phyloP scores from a whole-genome alignment of 2,888 invertebrate species.

The Villa cingulata region DNA sequence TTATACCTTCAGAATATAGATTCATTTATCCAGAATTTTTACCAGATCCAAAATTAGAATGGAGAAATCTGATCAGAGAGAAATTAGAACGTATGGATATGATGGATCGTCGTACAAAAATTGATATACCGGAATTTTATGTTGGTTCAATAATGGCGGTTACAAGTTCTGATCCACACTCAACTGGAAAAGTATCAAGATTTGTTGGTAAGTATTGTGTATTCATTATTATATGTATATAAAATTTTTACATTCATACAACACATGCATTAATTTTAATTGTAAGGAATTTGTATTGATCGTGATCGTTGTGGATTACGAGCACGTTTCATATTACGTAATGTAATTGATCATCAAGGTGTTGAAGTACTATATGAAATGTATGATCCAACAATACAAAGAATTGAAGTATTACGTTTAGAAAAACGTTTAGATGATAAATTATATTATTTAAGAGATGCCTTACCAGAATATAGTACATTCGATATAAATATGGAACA shows the following conservation, averaged over 20 bases:
- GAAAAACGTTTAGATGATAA: constrained; percentile 88
- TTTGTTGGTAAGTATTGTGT: constrained; percentile 39
- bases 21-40: constrained; percentile 83
- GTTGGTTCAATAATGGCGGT: constrained; percentile 88
- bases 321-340: constrained; percentile 76
- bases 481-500: constrained; percentile 85
- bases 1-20: constrained; percentile 44
- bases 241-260: background rate
- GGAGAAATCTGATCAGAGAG: constrained; percentile 69
- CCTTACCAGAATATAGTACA: constrained; percentile 80
- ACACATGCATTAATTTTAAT: constrained; percentile 46
- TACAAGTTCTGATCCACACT: constrained; percentile 70
- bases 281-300: constrained; percentile 72
- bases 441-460: constrained; percentile 78
- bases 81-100: constrained; percentile 86
- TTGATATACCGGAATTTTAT: constrained; percentile 96
- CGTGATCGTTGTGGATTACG: constrained; percentile 68
- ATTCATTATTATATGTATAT: too few species aligned
- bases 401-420: constrained; percentile 77
- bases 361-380: constrained; percentile 52
- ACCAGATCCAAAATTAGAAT: constrained; percentile 66
- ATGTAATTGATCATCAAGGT: constrained; percentile 83
- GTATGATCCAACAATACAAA: constrained; percentile 85
- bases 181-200: constrained; percentile 66
- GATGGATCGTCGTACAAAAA: constrained; percentile 55